Evolutionary conservation across 2,113 vertebrate genomes (phyloP), one percentile per base, ranked within the genome.

Genomic region (Apodemus sylvaticus): DNA sequence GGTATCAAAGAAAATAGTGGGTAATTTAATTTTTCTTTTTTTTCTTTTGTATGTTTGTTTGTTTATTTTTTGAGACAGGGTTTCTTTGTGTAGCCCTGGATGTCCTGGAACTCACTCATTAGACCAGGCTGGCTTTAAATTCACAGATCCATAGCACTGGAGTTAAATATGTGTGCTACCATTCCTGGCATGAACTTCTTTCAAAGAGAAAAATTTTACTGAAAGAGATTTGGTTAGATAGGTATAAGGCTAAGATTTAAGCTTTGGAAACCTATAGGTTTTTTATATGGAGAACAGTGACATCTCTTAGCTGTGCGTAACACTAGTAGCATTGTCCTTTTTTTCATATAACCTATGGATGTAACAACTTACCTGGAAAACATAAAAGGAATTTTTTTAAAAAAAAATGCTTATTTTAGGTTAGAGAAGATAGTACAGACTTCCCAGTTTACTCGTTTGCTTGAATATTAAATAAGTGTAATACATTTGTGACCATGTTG

Each of bases 361-460:
- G 36, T 89, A 62, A 74, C 91, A 73, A 95, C 48, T 68, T 92
- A 78, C 3, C 71, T 95, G 85, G 73, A 20, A 94, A 82, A n/a
- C n/a, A 86, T 34, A 85, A 62, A 45, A 62, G 14, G 16, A 66
- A 29, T 64, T 20, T 24, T 34, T 73, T 53, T 66, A 26, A 55
- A 86, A 81, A 20, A 78, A 58, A 34, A 42, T 74, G 34, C 26
- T 77, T 73, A 31, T 77, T 74, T 83, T 89, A 60, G 34, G 7
- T 86, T 77, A 96, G 62, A 62, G 48, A 39, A 55, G 36, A 53
- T n/a, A 88, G 34, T 48, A 13, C 42, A 48, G 53, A 83, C 60
- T 86, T 89, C 66, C 51, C 76, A 68, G 14, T 77, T 77, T 90
- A 29, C 20, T 48, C 5, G 42, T 86, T 58, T 86, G 78, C 85